A percentile compares a stretch with the other conserved stretches of the same genome.
Evolutionary conservation across 2,888 invertebrate genomes (phyloP).

Genomic region (Teinopalpus imperialis): DNA sequence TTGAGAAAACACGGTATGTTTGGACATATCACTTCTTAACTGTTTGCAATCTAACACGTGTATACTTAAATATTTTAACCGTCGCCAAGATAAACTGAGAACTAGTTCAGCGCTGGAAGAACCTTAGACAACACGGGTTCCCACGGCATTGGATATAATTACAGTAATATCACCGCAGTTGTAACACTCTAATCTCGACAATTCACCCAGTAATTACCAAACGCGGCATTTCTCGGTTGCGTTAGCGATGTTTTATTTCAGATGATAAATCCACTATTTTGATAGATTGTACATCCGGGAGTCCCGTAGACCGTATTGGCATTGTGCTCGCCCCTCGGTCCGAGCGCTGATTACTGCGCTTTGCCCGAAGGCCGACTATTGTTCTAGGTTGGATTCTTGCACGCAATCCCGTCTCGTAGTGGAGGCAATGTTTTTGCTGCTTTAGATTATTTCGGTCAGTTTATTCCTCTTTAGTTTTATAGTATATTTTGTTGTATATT

Average conservation of each 20-base stretch:
- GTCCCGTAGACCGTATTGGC: constrained; percentile 32
- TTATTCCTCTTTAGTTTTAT: constrained; percentile 25
- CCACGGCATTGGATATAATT: constrained; percentile 77
- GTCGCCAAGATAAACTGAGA: constrained; percentile 70
- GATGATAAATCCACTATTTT: constrained; percentile 21
- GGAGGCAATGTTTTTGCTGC: constrained; percentile 33
- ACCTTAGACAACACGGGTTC: constrained; percentile 66
- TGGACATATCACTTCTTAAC: not conserved
- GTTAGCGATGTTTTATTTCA: constrained; percentile 10
- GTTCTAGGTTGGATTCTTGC: constrained; percentile 72
- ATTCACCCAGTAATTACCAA: constrained; percentile 33
- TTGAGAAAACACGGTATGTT: no score
- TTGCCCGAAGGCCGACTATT: constrained; percentile 71
- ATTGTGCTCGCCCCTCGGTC: constrained; percentile 44
- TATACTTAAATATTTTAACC: constrained; percentile 56
- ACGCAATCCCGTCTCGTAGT: constrained; percentile 42
- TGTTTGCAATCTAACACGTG: constrained; percentile 39
- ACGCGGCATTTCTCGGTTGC: constrained; percentile 24
- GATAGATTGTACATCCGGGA: constrained; percentile 32
- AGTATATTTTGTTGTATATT: constrained; percentile 26
- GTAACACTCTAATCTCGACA: constrained; percentile 16
- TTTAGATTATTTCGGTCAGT: constrained; percentile 38
- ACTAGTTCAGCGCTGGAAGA: constrained; percentile 61
- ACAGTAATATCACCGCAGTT: constrained; percentile 60
- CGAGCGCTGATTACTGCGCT: constrained; percentile 65